Evolutionary conservation across 2,113 vertebrate species (phyloP).

Genomic region (Strix aluco): DNA sequence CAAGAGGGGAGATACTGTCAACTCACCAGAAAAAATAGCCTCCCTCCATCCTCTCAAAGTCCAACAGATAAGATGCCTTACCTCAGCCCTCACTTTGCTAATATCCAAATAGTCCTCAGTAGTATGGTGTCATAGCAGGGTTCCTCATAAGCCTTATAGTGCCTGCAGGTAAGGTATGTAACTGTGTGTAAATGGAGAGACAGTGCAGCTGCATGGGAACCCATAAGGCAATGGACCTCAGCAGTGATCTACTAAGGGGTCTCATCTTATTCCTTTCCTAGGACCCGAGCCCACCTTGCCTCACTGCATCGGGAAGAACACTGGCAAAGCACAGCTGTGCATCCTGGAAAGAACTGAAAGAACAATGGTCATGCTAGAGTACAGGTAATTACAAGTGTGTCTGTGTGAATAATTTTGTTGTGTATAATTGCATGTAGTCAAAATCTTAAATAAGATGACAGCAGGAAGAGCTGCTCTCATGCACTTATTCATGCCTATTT

Average conservation of each 20-base stretch:
- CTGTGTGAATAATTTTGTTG: background rate
- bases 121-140: rapidly evolving
- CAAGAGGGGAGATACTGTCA: background rate
- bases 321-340: background rate
- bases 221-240: rapidly evolving
- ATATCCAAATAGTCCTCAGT: background rate
- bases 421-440: rapidly evolving
- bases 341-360: background rate
- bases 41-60: background rate
- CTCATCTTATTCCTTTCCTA: background rate
- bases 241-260: background rate
- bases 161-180: rapidly evolving
- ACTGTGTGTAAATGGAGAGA: background rate
- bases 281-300: background rate
- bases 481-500: background rate
- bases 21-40: background rate
- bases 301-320: background rate
- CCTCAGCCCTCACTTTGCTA: background rate
- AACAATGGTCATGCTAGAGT: rapidly evolving
- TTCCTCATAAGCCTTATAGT: rapidly evolving
- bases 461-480: background rate
- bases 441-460: background rate
- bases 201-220: background rate
- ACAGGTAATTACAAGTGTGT: background rate
- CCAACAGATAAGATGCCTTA: background rate